Evolutionary conservation across 2,888 invertebrate species (phyloP).

Genomic region (Choreutis nemorana): DNA sequence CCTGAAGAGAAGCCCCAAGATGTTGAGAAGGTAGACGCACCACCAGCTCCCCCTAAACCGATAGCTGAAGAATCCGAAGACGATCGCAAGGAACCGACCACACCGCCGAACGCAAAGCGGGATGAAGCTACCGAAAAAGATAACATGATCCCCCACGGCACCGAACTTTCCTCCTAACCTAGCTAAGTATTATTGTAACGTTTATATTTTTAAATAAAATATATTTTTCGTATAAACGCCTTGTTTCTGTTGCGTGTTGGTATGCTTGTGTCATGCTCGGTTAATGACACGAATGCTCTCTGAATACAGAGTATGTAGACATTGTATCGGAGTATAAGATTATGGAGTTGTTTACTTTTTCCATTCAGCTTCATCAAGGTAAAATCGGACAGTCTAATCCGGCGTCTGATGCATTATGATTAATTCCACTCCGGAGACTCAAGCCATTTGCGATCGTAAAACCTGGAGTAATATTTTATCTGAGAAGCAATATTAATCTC

Average conservation of each 20-base stretch:
- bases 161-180: conserved; percentile 42
- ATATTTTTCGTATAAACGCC: conserved; percentile 38
- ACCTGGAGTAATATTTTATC: too few relatives aligned
- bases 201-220: too few relatives aligned
- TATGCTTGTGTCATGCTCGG: conserved; percentile 22
- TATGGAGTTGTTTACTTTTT: too few relatives aligned
- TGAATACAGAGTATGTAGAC: conserved; percentile 10
- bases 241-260: conserved; percentile 30
- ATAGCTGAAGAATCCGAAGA: conserved; percentile 18
- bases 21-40: conserved; percentile 5
- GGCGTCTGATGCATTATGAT: too few relatives aligned
- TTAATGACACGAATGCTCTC: conserved; percentile 7
- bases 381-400: too few relatives aligned
- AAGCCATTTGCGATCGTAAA: too few relatives aligned
- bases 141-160: conserved; percentile 45
- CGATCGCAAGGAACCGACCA: conserved; percentile 36
- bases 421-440: too few relatives aligned
- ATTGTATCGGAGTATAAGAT: too few relatives aligned
- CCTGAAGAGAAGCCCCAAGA: conserved; percentile 13
- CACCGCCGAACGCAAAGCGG: too few relatives aligned
- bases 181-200: conserved; percentile 39
- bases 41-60: conserved; percentile 8
- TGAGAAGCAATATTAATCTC: too few relatives aligned
- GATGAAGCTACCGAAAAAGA: conserved; percentile 38
- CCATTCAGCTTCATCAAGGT: too few relatives aligned